A percentile compares a stretch with the other conserved stretches of the same genome.
Conservation (phyloP, 2,113 vertebrate genomes). For the Neotoma lepida region DNA sequence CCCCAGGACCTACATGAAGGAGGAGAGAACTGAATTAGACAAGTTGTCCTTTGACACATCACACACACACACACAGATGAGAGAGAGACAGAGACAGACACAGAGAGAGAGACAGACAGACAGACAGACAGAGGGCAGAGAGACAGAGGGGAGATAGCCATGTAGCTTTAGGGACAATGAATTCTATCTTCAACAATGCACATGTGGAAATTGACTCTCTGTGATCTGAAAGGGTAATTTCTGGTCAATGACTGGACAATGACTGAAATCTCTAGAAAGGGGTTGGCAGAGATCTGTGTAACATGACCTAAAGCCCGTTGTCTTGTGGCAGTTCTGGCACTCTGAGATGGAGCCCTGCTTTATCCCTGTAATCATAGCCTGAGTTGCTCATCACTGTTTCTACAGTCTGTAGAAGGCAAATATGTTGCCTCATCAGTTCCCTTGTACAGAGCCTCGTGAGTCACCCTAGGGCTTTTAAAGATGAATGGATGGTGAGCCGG, state of each 20-base stretch:
- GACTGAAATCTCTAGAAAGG: not conserved
- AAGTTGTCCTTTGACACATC: not conserved
- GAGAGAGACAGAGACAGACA: not conserved
- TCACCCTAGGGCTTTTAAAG: not conserved
- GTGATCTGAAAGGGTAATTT: not conserved
- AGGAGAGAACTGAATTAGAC: not conserved
- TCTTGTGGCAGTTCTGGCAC: not conserved
- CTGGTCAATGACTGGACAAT: accelerated
- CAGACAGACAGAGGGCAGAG: not conserved
- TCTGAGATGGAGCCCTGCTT: not conserved
- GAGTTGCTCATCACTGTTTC: not conserved
- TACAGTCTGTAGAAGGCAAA: not conserved
- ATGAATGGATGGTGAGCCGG: not conserved
- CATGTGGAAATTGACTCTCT: not conserved
- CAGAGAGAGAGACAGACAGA: not conserved
- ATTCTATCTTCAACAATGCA: not conserved
- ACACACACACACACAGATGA: not conserved
- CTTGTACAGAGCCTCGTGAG: not conserved
- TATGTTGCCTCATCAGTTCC: not conserved
- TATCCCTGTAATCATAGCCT: not conserved
- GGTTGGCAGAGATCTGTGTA: accelerated
- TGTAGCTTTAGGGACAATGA: not conserved
- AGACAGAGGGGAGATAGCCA: not conserved
- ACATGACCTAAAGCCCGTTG: not conserved
- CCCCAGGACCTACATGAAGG: not conserved